A percentile compares a stretch with the other conserved stretches of the same genome.
Conservation (phyloP, 2,113 vertebrate species). For the Eptatretus burgeri region DNA sequence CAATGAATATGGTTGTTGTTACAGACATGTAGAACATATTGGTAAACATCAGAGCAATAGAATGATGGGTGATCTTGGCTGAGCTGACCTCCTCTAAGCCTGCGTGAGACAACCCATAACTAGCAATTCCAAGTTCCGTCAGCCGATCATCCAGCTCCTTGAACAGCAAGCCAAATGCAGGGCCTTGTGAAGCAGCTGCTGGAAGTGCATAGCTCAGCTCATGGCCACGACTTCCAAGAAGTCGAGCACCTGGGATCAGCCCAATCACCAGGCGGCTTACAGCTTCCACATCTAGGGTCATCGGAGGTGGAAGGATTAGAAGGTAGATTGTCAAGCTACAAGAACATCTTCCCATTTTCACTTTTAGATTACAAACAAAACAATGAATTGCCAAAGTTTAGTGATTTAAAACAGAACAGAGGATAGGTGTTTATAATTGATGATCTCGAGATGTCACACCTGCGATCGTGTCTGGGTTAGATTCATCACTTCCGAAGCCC, state of each 20-base stretch:
- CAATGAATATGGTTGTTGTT: no score
- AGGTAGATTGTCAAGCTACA: no score
- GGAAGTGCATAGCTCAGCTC: slow-evolving; percentile 1
- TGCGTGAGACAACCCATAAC: background rate
- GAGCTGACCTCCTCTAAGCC: background rate
- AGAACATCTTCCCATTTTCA: no score
- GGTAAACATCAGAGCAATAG: no score
- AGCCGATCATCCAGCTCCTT: background rate
- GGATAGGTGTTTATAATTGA: no score
- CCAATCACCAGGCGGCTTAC: background rate
- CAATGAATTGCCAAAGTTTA: no score
- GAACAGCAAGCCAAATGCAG: background rate
- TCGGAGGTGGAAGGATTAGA: background rate
- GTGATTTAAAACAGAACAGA: no score
- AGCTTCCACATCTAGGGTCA: background rate
- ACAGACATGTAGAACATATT: no score
- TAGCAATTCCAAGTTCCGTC: background rate
- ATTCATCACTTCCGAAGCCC: slow-evolving; percentile 4
- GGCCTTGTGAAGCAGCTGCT: background rate
- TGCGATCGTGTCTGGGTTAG: slow-evolving; percentile 1
- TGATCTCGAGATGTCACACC: background rate
- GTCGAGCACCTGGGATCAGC: background rate
- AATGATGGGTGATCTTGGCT: background rate
- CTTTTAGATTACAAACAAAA: no score
- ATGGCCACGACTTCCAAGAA: background rate